Evolutionary conservation across 2,797 vertebrate genomes (phyloP).

Genomic region (Micrastur ruficollis): DNA sequence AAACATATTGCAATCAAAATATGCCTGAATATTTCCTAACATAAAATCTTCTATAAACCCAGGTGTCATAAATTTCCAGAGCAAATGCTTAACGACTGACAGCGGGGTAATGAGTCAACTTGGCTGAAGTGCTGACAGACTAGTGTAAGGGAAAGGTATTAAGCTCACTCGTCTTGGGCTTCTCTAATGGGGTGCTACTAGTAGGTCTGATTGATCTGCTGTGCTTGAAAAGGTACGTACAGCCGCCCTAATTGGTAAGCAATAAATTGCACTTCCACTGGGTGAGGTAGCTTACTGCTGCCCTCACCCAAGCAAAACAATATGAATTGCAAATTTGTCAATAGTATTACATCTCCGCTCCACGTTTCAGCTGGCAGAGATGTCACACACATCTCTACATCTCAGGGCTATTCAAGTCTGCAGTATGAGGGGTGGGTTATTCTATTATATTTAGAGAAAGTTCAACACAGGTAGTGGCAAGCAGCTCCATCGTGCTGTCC

Average conservation of each 20-base stretch:
- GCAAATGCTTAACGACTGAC: neutral
- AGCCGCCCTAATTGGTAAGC: neutral
- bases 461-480: neutral
- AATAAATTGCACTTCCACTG: neutral
- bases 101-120: neutral
- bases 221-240: neutral
- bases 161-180: neutral
- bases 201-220: neutral
- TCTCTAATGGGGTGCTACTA: neutral
- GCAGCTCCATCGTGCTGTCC: neutral
- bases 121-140: neutral
- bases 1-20: neutral
- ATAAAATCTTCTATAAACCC: neutral
- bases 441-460: neutral
- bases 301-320: neutral
- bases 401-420: neutral
- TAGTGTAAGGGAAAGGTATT: neutral
- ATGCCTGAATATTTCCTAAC: neutral
- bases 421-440: rapidly evolving
- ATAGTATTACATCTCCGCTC: neutral
- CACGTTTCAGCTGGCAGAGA: neutral
- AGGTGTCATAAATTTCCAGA: neutral
- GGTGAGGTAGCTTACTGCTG: neutral
- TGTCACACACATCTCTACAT: neutral
- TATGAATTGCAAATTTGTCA: neutral